Conservation (phyloP, 2,888 invertebrate genomes). For the Rutpela maculata region DNA sequence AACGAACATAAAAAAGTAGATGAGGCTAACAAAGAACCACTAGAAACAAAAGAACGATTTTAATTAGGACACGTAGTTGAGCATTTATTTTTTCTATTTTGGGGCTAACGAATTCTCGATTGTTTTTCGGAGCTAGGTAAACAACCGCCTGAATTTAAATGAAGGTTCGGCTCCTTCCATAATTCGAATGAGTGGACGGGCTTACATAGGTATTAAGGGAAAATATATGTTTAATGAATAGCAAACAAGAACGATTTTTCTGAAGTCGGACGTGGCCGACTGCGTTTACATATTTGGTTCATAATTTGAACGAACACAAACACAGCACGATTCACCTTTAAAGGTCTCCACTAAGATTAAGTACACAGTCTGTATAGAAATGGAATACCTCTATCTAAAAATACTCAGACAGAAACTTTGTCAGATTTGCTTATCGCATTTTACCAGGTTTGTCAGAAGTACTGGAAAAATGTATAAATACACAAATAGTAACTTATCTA, state of each 20-base stretch:
- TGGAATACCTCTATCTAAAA: no score
- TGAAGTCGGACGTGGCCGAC: no score
- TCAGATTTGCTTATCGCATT: no score
- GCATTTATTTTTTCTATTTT: slow-evolving; percentile 11
- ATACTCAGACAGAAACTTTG: no score
- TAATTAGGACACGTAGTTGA: slow-evolving; percentile 1
- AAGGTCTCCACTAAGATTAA: no score
- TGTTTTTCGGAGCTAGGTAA: slow-evolving; percentile 5
- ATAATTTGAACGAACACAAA: no score
- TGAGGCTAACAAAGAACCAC: background rate
- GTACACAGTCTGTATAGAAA: no score
- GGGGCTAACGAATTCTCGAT: slow-evolving; percentile 4
- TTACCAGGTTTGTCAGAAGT: no score
- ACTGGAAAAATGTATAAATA: no score
- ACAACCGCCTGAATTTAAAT: slow-evolving; percentile 18
- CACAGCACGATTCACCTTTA: no score
- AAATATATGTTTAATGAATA: background rate
- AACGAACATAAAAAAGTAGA: background rate
- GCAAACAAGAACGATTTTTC: background rate
- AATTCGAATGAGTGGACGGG: background rate
- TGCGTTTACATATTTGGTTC: no score
- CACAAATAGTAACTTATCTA: no score
- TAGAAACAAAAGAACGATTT: background rate
- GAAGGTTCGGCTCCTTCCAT: background rate
- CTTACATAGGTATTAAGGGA: background rate